Evolutionary conservation across 1,140 invertebrate species (phyloP), one percentile per base, ranked within the genome.

Genomic region (Aculops lycopersici): DNA sequence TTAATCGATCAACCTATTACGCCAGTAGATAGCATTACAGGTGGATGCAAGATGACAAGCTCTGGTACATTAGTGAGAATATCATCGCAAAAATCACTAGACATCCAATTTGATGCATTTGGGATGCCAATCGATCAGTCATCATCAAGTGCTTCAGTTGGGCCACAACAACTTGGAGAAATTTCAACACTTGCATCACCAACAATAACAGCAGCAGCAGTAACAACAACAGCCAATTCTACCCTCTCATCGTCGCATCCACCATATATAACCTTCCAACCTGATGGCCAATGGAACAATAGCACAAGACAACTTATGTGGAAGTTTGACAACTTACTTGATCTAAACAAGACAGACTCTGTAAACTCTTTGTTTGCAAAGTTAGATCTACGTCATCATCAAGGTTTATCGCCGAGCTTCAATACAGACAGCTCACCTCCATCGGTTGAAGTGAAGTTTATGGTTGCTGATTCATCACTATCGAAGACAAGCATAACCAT

Each of bases 401-500:
- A 31, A 8, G 24, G 8, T 8, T n/a, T 8, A 8, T 8, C n/a
- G n/a, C 24, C 24, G n/a, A n/a, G n/a, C n/a, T n/a, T n/a, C n/a
- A 47, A 48, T 21, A 79, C 79, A 0, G 79, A 79, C 1, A 74
- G 74, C 14, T 67, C 64, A 36, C 74, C 77, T 41, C 65, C 70
- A 20, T 78, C 76, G 3, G 71, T 90, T 46, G 73, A 73, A 17
- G 70, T 79, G 16, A 79, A 86, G 57, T 94, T 94, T 57, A 76
- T 81, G 55, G 86, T 79, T 57, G 80, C 86, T 58, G 81, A 80
- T 36, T 78, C 81, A 20, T 88, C 81, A 1, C 57, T 92, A 8
- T 88, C 83, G 17, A 83, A 83, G 21, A 69, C 80, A 39, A 81
- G 90, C 50, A 90, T 94, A 57, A 75, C 84, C 56, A 60, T 94